Evolutionary conservation across 2,888 invertebrate genomes (phyloP).

Genomic region (Atherix ibis): DNA sequence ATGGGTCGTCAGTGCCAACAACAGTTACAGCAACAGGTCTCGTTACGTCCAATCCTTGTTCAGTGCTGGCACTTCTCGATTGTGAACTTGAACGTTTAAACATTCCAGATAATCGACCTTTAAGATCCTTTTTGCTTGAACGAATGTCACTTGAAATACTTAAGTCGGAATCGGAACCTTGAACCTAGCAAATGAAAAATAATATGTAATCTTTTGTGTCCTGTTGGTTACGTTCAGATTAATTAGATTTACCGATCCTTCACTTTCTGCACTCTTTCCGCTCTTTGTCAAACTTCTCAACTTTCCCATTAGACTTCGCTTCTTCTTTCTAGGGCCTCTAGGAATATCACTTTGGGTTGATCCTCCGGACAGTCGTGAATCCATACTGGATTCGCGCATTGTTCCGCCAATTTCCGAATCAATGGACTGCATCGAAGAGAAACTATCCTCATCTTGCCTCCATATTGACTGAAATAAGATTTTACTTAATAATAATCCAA

Average conservation of each 20-base stretch:
- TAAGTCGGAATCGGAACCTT: constrained; percentile 59
- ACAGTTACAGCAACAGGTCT: constrained; percentile 37
- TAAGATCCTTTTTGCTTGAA: constrained; percentile 58
- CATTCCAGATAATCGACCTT: constrained; percentile 67
- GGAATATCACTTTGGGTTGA: constrained; percentile 73
- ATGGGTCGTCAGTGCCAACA: constrained; percentile 27
- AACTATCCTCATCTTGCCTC: constrained; percentile 70
- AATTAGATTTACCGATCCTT: constrained; percentile 26
- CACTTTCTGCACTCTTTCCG: constrained; percentile 27
- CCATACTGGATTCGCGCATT: constrained; percentile 60
- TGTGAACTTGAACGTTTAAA: constrained; percentile 52
- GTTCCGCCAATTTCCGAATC: constrained; percentile 50
- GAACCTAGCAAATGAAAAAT: constrained; percentile 29
- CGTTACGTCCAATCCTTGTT: constrained; percentile 26
- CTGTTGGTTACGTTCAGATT: neutral
- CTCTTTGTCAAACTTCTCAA: constrained; percentile 73
- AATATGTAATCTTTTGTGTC: too few species aligned
- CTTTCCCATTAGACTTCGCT: constrained; percentile 68
- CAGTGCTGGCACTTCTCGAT: constrained; percentile 48
- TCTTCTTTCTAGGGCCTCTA: constrained; percentile 51
- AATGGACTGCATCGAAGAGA: constrained; percentile 67
- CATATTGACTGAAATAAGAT: constrained; percentile 47
- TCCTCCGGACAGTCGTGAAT: constrained; percentile 68
- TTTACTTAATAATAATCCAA: constrained; percentile 8
- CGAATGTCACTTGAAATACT: constrained; percentile 43